phyloP scores from a whole-genome alignment of 2,113 vertebrate species.

The Eulemur macaco region DNA sequence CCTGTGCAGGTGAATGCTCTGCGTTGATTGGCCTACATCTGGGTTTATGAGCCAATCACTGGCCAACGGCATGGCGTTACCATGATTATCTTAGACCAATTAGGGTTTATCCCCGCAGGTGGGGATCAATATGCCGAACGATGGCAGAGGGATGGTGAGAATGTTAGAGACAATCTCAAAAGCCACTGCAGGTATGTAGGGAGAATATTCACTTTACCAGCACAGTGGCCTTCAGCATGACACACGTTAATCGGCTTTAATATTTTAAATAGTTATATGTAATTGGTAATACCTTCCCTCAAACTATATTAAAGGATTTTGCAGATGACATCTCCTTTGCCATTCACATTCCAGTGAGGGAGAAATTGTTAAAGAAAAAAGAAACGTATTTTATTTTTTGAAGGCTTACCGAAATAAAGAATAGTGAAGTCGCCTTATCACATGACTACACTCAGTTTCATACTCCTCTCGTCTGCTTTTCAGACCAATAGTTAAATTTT shows the following conservation, averaged over 20 bases:
- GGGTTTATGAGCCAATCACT: not conserved
- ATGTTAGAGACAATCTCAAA: not conserved
- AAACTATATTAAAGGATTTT: not conserved
- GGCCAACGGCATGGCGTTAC: not conserved
- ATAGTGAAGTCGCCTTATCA: not conserved
- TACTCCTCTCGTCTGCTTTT: not conserved
- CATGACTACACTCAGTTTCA: not conserved
- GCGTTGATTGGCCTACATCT: too few relatives aligned
- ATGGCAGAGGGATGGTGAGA: not conserved
- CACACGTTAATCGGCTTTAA: not conserved
- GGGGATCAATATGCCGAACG: not conserved
- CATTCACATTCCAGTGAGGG: not conserved
- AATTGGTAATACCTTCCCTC: not conserved
- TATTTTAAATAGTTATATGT: not conserved
- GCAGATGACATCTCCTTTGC: not conserved
- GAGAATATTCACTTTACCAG: not conserved
- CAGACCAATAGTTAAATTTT: not conserved
- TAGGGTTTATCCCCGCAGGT: not conserved
- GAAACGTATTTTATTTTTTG: not conserved
- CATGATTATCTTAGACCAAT: not conserved
- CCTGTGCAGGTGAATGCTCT: not conserved
- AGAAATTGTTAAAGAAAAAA: not conserved
- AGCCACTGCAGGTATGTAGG: not conserved
- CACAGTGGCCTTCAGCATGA: not conserved
- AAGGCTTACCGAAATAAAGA: slow-evolving; percentile 26